phyloP scores from a whole-genome alignment of 2,797 vertebrate genomes.

The Limnodromus scolopaceus region DNA sequence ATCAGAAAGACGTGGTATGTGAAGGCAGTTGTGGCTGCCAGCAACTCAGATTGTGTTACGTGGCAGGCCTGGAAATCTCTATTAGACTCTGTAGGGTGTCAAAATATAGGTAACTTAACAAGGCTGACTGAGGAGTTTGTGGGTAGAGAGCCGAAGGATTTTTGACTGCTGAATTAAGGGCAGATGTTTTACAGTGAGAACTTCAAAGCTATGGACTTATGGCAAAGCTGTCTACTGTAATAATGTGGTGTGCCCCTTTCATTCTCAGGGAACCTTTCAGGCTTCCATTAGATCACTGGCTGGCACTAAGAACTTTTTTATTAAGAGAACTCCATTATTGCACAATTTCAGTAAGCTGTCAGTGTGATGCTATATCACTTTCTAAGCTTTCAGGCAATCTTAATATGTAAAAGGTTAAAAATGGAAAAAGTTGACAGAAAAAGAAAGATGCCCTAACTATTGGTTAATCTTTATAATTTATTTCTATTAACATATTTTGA shows the following conservation, averaged over 20 bases:
- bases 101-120: conserved; percentile 14
- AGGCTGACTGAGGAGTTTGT: neutral
- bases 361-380: neutral
- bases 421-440: neutral
- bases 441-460: neutral
- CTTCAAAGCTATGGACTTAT: neutral
- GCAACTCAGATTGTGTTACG: neutral
- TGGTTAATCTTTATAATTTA: neutral
- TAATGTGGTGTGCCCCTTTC: neutral
- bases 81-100: neutral
- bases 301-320: accelerated
- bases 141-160: neutral
- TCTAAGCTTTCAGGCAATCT: neutral
- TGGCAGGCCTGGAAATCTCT: neutral
- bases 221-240: neutral
- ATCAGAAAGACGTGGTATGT: neutral
- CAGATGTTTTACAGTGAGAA: neutral
- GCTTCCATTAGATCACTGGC: neutral
- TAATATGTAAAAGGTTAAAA: neutral
- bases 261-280: neutral
- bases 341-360: neutral
- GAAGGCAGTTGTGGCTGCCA: conserved; percentile 10
- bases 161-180: neutral
- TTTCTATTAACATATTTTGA: neutral
- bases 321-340: neutral